These are phyloP conservation scores for Gymnarchus niloticus DNA, from an alignment of 2,113 vertebrate genomes.

Conservation along the genomic window DNA sequence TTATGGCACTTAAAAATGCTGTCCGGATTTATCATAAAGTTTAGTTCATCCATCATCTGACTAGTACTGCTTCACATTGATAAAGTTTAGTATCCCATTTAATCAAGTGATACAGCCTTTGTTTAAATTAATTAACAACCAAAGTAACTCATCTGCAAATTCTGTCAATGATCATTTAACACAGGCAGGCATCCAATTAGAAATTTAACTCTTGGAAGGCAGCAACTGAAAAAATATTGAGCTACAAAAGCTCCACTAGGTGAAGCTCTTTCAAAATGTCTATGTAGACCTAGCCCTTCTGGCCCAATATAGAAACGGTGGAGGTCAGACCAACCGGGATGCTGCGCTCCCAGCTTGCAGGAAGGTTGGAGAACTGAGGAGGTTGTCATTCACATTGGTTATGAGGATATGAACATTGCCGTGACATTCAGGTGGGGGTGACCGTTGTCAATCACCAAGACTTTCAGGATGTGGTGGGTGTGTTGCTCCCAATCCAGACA, in stretches of 20 bases:
- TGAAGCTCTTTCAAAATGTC: constrained; percentile 41
- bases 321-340: constrained; percentile 61
- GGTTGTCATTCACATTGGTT: constrained; percentile 78
- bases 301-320: not conserved
- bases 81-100: not conserved
- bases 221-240: not conserved
- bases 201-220: not conserved
- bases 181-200: not conserved
- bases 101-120: not conserved
- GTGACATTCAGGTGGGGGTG: constrained; percentile 70
- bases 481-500: constrained; percentile 75
- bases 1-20: not conserved
- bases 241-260: constrained; percentile 41
- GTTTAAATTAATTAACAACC: no score
- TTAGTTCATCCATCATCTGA: not conserved
- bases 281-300: not conserved
- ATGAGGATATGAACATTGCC: constrained; percentile 60
- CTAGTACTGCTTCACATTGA: not conserved
- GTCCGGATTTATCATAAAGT: not conserved
- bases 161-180: no score
- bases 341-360: constrained; percentile 54
- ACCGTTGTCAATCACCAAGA: constrained; percentile 78
- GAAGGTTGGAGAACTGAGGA: constrained; percentile 71
- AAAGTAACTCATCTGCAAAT: no score
- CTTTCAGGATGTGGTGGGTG: constrained; percentile 66